Conservation (phyloP, 2,113 vertebrate genomes). For the Limanda limanda region DNA sequence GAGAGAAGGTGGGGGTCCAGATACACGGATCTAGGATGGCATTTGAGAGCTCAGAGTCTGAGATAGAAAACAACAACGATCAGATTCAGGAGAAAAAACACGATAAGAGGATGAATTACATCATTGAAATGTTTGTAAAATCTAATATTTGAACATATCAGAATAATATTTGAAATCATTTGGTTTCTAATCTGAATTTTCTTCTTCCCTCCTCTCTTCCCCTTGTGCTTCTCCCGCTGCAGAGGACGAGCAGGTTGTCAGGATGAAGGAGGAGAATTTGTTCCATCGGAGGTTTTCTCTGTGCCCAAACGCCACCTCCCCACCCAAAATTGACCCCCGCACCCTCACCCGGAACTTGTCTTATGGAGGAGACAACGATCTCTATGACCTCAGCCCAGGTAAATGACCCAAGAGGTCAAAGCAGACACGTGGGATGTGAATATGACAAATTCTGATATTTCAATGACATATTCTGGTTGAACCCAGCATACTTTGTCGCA, state of each 20-base stretch:
- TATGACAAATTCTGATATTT: not conserved
- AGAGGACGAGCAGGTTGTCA: conserved; percentile 87
- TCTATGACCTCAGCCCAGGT: conserved; percentile 89
- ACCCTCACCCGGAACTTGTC: conserved; percentile 88
- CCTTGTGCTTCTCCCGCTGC: conserved; percentile 31
- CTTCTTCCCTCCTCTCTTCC: not conserved
- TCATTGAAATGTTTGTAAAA: not conserved
- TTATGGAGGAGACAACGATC: conserved; percentile 88
- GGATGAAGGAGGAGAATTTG: conserved; percentile 97
- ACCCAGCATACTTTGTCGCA: conserved; percentile 3
- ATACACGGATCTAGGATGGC: conserved; percentile 22
- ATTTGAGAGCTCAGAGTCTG: conserved; percentile 1
- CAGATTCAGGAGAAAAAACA: not conserved
- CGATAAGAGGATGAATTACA: conserved; percentile 4
- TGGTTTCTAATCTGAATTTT: not conserved
- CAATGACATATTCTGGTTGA: not conserved
- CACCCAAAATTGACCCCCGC: conserved; percentile 90
- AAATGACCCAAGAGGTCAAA: conserved; percentile 22
- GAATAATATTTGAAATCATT: not conserved
- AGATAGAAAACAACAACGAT: conserved; percentile 9
- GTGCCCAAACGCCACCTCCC: conserved; percentile 87
- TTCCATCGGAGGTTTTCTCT: conserved; percentile 92
- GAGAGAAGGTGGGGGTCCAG: conserved; percentile 16
- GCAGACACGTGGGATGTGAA: not conserved
- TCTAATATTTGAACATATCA: not conserved